Evolutionary conservation across 2,797 vertebrate species (phyloP).

Genomic region (Enteromius fasciolatus): DNA sequence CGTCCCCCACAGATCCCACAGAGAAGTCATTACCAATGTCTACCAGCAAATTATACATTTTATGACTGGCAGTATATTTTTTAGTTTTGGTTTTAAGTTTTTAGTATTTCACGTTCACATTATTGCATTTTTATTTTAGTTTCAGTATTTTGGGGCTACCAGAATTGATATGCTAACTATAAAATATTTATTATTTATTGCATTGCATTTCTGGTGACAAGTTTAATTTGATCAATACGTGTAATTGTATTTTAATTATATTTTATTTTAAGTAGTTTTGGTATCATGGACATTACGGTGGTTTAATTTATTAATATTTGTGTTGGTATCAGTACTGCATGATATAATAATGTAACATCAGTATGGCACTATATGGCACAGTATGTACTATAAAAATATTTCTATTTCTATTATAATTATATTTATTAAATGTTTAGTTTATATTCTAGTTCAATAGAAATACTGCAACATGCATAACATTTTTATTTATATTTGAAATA

Average conservation of each 20-base stretch:
- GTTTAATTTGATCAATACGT: not conserved
- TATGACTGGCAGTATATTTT: not conserved
- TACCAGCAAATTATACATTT: not conserved
- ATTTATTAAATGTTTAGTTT: not conserved
- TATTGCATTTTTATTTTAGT: not conserved
- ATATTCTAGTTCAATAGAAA: not conserved
- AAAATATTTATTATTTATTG: not conserved
- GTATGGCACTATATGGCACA: not conserved
- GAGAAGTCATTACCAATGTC: not conserved
- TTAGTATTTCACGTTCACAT: not conserved
- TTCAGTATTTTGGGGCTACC: not conserved
- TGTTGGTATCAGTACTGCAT: not conserved
- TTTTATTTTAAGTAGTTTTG: not conserved
- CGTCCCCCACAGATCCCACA: slow-evolving; percentile 57
- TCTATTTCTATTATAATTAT: not conserved
- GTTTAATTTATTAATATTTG: not conserved
- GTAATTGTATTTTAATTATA: not conserved
- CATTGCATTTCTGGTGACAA: not conserved
- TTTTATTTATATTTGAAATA: not conserved
- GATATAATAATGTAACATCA: not conserved
- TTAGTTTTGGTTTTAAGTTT: not conserved
- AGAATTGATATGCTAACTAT: not conserved
- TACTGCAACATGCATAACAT: not conserved
- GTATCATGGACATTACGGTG: not conserved
- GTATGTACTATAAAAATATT: not conserved